Base-by-base conservation (phyloP, 2,797 vertebrate genomes). In the Anas bahamensis region DNA sequence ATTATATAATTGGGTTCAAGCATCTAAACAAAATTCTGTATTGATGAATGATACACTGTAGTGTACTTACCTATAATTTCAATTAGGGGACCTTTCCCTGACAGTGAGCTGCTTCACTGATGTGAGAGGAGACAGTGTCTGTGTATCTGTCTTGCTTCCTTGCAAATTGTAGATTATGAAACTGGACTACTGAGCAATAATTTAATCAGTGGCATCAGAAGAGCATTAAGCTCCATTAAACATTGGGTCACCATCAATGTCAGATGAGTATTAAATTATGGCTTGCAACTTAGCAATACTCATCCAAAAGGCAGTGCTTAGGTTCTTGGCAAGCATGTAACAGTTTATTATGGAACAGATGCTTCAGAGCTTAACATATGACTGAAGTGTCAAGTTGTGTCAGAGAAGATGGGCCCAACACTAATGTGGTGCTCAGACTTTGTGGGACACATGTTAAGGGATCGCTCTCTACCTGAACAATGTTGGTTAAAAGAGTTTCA, bases 251-350 rank as follows among this genome's bases (percentile, higher is more conserved):
- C 86, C 89, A 95, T 93, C 94, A 95, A 37, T 96, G 94, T 95
- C 95, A 95, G 89, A 96, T 53, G 86, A 88, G n/a, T 95, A 94
- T 98, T 97, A 97, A 96, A 96, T 97, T 96, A 96, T 94, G 72
- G 86, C 64, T 96, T 94, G 83, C 91, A 95, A 94, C 48, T 95
- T 97, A 88, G 83, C 77, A 94, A 77, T 95, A 84, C 72, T 91
- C 80, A 92, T 96, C 77, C 89, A 94, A 93, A 97, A 92, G 83
- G 88, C 92, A 89, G 79, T 91, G 91, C 88, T 97, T 94, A 60
- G 90, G 94, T 94, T 97, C 71, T 83, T 97, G 97, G 89, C 95
- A 96, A 95, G 70, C 71, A 21, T 82, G 1, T 78, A 94, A 66
- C 35, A 83, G 77, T 96, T 95, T 60, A 75, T 97, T 93, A 89